phyloP scores from a whole-genome alignment of 2,113 vertebrate species.

The Petaurus breviceps region DNA sequence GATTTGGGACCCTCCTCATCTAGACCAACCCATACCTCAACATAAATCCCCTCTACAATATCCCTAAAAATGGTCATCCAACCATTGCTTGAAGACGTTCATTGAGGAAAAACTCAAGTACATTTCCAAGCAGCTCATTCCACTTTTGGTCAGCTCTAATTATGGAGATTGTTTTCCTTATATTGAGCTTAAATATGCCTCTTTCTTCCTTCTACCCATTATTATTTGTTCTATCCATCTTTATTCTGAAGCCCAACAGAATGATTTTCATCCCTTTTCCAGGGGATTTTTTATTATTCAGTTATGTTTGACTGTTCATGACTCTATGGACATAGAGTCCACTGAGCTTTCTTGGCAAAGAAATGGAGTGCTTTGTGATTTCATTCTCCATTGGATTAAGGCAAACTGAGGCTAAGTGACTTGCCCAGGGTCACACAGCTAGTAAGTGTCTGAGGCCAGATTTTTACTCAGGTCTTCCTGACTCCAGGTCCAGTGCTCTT shows the following conservation, averaged over 20 bases:
- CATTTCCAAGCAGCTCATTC: neutral
- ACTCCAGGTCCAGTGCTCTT: neutral
- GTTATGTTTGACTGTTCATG: neutral
- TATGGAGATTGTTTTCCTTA: neutral
- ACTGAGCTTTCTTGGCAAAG: neutral
- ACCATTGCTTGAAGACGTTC: neutral
- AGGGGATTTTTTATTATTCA: neutral
- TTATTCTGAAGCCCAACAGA: neutral
- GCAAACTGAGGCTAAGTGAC: neutral
- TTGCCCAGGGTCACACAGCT: neutral
- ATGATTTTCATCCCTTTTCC: neutral
- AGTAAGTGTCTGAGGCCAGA: neutral
- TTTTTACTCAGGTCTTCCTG: neutral
- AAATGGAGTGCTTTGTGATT: neutral
- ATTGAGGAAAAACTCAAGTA: neutral
- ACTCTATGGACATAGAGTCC: neutral
- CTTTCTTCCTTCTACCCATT: neutral
- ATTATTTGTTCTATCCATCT: neutral
- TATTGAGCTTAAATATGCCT: neutral
- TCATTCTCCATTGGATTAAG: neutral
- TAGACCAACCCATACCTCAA: neutral
- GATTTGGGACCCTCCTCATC: neutral
- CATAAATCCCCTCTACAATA: neutral
- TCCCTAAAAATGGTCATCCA: neutral
- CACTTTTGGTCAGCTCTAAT: neutral